These are phyloP conservation scores for Rhinolophus ferrumequinum DNA, from an alignment of 2,113 vertebrate species.

Conservation along the genomic window DNA sequence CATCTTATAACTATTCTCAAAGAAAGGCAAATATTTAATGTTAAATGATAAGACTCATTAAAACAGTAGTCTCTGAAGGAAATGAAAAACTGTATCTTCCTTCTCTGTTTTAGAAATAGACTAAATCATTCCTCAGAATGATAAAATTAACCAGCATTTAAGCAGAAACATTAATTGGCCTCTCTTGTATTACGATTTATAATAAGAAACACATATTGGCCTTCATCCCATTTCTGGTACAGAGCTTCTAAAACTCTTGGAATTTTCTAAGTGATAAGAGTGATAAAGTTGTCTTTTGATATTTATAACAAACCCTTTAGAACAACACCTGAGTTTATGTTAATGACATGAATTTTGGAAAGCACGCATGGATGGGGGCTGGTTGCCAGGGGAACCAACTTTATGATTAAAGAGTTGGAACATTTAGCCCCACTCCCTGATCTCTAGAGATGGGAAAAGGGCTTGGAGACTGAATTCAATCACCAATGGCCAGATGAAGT, in stretches of 20 bases:
- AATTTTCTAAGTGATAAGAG: neutral
- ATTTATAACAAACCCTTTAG: neutral
- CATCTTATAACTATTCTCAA: neutral
- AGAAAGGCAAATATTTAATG: neutral
- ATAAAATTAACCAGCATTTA: neutral
- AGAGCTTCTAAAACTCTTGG: neutral
- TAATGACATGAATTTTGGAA: neutral
- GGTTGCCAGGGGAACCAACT: neutral
- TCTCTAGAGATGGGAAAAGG: neutral
- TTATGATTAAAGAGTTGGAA: neutral
- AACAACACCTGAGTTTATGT: neutral
- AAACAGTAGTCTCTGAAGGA: neutral
- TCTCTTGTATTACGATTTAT: neutral
- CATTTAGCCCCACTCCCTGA: neutral
- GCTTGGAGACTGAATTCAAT: neutral
- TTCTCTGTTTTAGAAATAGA: neutral
- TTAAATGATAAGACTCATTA: neutral
- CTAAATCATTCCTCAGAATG: neutral
- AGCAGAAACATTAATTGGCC: neutral
- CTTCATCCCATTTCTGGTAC: neutral
- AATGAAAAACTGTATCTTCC: neutral
- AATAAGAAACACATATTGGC: neutral
- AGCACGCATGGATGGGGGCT: neutral
- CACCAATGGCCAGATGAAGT: neutral
- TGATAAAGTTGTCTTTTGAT: neutral